Base-by-base conservation (phyloP, 1,140 invertebrate genomes). In the Eriocheir sinensis region DNA sequence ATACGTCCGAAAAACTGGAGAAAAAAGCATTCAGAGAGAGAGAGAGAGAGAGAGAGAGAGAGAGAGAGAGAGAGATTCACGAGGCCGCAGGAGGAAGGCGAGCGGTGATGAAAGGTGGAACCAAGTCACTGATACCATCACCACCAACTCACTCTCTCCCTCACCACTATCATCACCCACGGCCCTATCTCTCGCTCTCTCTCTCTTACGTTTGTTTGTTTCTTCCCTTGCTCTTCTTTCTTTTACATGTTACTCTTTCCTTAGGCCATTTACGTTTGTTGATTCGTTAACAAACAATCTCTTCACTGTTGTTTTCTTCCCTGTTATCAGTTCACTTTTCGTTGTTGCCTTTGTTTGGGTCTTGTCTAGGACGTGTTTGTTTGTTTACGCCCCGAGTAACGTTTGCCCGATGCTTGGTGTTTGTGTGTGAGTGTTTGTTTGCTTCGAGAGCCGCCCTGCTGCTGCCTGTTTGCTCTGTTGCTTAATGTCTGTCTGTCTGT, bases 201-300 rank as follows among this genome's bases (percentile, higher is more conserved):
- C 60, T 72, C 60, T 72, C 21, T 21, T 53, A 53, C 48, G 48
- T 53, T 53, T 53, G 21, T 53, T 53, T 17, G 0, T 53, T 53
- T 53, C 8, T 0, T 53, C 48, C 12, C 9, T 53, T 3, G 0
- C 21, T 53, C 48, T 53, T 53, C 21, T 53, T 53, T 53, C 9
- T 53, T 53, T 53, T 0, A 21, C 21, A n/a, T n/a, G 48, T 53
- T 17, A 1, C 21, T 53, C 21, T 21, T 53, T 53, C 9, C 48
- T 72, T 72, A 72, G n/a, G 21, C 60, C n/a, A 72, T 72, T 72
- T 72, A 72, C 60, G 60, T 72, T n/a, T 72, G 60, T 72, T 72
- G 60, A n/a, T 72, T 72, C 21, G 60, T 72, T 21, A n/a, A 72
- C 21, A 21, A n/a, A 21, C 60, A 72, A n/a, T n/a, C 21, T n/a